Evolutionary conservation across 2,888 invertebrate genomes (phyloP), one percentile per base, ranked within the genome.

Genomic region (Pollenia amentaria): DNA sequence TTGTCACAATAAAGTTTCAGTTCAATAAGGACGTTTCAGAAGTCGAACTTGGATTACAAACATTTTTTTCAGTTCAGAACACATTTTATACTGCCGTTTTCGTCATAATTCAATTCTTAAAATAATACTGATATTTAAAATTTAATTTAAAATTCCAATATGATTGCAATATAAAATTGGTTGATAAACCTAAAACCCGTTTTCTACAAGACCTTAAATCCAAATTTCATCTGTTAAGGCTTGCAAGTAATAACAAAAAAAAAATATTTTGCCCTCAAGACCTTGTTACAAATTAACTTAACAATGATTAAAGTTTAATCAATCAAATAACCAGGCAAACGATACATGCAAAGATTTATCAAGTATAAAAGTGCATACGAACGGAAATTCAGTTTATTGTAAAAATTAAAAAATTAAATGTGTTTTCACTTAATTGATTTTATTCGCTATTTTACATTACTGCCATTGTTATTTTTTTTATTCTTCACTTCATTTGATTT

Each of bases 371-470:
- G n/a, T 11, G 18, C 4, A 12, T 29, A 62, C 8, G 65, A 84
- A 64, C 78, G 84, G 84, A 84, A 78, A 78, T 84, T 67, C 72
- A 48, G 53, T 42, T 78, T 65, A 67, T 44, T 48, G 64, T 21
- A 69, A 60, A 78, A 69, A 0, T 51, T 46, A 16, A 29, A 38
- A 7, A n/a, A 72, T 53, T 75, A 80, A 82, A 75, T 75, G 29
- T 75, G 60, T 82, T 82, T 82, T 76, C 60, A 75, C 51, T 76
- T 84, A 67, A 84, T 79, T 87, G 67, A 65, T 57, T 83, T 64
- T 73, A 67, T 77, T 69, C 46, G 53, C 44, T 60, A 48, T 48
- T 11, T 8, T 48, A n/a, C 42, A 40, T 67, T 55, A 18, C 67
- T 51, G 67, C 38, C 18, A 55, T 62, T 76, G 16, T 42, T 55